Evolutionary conservation across 2,888 invertebrate genomes (phyloP).

Genomic region (Camponotus fellah): DNA sequence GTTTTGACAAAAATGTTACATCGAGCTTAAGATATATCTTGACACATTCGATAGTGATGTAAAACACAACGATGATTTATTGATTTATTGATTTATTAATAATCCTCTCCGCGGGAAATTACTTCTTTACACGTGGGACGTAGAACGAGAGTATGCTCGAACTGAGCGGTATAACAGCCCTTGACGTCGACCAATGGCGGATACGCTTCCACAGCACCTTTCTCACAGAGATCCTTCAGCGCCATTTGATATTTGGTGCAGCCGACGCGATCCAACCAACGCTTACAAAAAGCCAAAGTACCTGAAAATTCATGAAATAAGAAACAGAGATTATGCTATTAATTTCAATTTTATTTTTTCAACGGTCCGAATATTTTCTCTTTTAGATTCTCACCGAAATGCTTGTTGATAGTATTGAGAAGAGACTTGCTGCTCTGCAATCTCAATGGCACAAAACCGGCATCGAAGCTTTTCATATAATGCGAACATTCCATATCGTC

Average conservation of each 20-base stretch:
- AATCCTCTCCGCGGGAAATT: constrained; percentile 98
- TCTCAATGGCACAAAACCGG: constrained; percentile 95
- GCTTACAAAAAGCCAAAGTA: constrained; percentile 99
- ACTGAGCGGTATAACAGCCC: constrained; percentile 99
- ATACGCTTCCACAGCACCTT: constrained; percentile 98
- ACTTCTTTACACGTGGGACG: constrained; percentile 99
- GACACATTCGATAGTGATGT: constrained; percentile 20
- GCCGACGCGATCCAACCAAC: constrained; percentile 99
- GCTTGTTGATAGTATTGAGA: constrained; percentile 96
- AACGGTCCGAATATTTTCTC: background rate
- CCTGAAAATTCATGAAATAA: constrained; percentile 70
- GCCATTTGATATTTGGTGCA: constrained; percentile 99
- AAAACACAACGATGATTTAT: constrained; percentile 35
- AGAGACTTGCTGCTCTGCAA: constrained; percentile 97
- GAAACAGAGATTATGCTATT: background rate
- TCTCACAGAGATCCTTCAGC: constrained; percentile 98
- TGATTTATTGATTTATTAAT: constrained; percentile 87
- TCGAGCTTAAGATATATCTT: constrained; percentile 52
- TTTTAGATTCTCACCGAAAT: constrained; percentile 90
- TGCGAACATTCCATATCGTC: constrained; percentile 99
- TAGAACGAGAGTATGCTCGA: constrained; percentile 98
- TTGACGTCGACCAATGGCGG: constrained; percentile 99
- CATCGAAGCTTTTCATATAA: constrained; percentile 99
- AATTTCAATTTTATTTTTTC: background rate
- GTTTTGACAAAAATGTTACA: constrained; percentile 57